Evolutionary conservation across 1,140 invertebrate genomes (phyloP).

Genomic region (Leptopilina boulardi): DNA sequence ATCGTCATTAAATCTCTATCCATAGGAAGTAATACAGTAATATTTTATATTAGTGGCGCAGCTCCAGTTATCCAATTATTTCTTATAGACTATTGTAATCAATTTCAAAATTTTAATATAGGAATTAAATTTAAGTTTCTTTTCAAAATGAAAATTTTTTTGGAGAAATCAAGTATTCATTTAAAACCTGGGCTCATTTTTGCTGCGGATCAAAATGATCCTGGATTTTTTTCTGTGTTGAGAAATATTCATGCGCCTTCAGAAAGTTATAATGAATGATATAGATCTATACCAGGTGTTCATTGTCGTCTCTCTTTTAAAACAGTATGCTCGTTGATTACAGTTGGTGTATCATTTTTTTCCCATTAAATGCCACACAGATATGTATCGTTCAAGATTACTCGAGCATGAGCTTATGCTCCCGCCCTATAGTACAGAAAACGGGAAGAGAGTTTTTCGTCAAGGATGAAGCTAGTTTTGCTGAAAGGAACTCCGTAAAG

Average conservation of each 20-base stretch:
- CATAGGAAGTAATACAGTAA: not conserved
- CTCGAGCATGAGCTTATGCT: not conserved
- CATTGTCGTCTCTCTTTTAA: not conserved
- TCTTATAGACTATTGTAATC: too few species aligned
- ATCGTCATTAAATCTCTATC: not conserved
- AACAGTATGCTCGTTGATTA: not conserved
- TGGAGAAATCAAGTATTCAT: too few species aligned
- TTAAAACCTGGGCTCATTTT: too few species aligned
- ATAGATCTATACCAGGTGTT: conserved; percentile 14
- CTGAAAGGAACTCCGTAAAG: conserved; percentile 50
- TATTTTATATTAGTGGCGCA: not conserved
- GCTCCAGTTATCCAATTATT: too few species aligned
- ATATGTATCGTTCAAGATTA: not conserved
- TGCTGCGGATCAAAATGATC: too few species aligned
- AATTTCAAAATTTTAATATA: too few species aligned
- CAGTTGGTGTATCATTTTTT: conserved; percentile 2
- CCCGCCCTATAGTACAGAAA: not conserved
- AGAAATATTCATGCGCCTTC: too few species aligned
- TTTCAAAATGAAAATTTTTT: too few species aligned
- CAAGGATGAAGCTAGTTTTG: conserved; percentile 51
- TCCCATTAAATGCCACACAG: not conserved
- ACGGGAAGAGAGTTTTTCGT: conserved; percentile 29
- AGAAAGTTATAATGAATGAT: too few species aligned
- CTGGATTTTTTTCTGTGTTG: too few species aligned
- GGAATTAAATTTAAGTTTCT: too few species aligned